These are phyloP conservation scores for Climacteris rufus DNA, from an alignment of 2,113 vertebrate species.

Conservation along the genomic window DNA sequence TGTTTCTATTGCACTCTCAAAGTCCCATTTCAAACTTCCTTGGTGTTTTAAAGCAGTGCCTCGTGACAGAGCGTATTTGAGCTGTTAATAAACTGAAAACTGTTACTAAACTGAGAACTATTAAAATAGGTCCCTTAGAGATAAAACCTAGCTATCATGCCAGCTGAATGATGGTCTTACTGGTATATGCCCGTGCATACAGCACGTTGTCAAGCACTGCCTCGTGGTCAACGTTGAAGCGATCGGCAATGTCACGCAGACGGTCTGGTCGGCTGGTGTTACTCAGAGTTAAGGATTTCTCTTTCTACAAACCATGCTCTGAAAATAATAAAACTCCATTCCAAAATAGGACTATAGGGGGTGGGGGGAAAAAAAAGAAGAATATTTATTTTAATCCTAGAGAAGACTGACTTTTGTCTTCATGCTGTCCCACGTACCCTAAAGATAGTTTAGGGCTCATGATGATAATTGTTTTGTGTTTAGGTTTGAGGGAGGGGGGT, in stretches of 20 bases:
- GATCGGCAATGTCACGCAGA: constrained; percentile 91
- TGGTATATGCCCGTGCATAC: constrained; percentile 95
- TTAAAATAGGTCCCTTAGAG: not conserved
- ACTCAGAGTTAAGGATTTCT: constrained; percentile 67
- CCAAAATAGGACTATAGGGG: not conserved
- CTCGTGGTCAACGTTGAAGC: constrained; percentile 90
- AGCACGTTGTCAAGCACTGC: constrained; percentile 96
- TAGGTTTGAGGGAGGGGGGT: not conserved
- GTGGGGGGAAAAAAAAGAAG: not conserved
- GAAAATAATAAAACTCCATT: not conserved
- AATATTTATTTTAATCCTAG: not conserved
- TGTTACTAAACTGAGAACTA: not conserved
- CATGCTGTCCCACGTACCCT: not conserved
- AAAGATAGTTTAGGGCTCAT: not conserved
- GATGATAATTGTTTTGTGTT: not conserved
- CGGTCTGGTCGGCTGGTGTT: constrained; percentile 89
- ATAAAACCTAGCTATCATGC: not conserved
- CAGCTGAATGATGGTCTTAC: constrained; percentile 69
- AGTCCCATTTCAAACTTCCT: not conserved
- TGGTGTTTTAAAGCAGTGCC: not conserved
- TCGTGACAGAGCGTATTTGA: not conserved
- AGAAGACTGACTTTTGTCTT: constrained; percentile 10
- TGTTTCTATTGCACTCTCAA: not conserved
- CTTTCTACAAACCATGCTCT: not conserved
- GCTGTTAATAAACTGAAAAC: not conserved